Evolutionary conservation across 1,140 invertebrate species (phyloP), one percentile per base, ranked within the genome.

Genomic region (Cotesia vestalis): DNA sequence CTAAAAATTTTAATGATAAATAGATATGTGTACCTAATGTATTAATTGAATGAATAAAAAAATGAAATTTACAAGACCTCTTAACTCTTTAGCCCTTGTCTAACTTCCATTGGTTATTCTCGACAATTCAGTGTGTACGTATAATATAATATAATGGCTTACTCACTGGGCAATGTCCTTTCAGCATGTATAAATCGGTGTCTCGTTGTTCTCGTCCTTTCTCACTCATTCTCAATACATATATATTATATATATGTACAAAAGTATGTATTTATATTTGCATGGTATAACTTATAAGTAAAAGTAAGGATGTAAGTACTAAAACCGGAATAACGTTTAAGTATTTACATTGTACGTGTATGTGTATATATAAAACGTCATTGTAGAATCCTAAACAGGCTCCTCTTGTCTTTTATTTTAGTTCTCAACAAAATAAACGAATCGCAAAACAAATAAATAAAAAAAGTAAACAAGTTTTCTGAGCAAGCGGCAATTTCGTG

Each of bases 121-220:
- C 12, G 12, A 57, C 53, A 57, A 57, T 57, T 14, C 53, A 14
- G 53, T 57, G 53, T 57, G 53, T 57, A 57, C 53, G 20, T 20
- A 57, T 20, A 27, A 27, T 27, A 27, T 27, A 57, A 57, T 57
- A 57, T 57, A 57, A 57, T 57, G 53, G 53, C 53, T 57, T 57
- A 57, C 53, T 57, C 53, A 57, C 53, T 57, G 53, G 53, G 20
- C 53, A 57, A 57, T 5, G 53, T 57, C 53, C 53, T 57, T 57
- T 57, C 53, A 57, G n/a, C 53, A 57, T 57, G 53, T 57, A 46
- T 46, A 46, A 46, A 46, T 46, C 40, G 40, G 40, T 46, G 40
- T 46, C 40, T 46, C 40, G 40, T 46, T 46, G 40, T 46, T 46
- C 40, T 46, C 11, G 6, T 46, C 40, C 40, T 9, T 46, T 46